These are phyloP conservation scores for Gymnarchus niloticus DNA, from an alignment of 2,113 vertebrate genomes.

Conservation along the genomic window DNA sequence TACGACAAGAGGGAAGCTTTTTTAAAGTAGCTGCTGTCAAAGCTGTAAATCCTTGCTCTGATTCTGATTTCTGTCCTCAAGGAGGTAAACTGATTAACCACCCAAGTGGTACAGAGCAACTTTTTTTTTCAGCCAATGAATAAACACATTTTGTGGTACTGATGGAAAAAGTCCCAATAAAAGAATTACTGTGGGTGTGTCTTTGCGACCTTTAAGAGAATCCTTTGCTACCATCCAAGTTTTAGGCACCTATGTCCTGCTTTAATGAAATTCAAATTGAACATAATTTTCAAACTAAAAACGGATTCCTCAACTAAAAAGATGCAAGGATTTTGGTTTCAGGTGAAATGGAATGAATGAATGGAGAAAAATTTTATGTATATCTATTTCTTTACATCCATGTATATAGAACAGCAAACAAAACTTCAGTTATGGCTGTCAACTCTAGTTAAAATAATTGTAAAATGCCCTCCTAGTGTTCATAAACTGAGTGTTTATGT, in stretches of 20 bases:
- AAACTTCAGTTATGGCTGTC: background rate
- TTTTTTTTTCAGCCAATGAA: slow-evolving; percentile 41
- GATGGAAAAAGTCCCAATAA: slow-evolving; percentile 58
- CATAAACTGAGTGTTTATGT: too few relatives aligned
- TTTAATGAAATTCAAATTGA: slow-evolving; percentile 35
- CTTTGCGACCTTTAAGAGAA: slow-evolving; percentile 51
- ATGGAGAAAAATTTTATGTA: background rate
- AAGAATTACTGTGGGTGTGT: slow-evolving; percentile 51
- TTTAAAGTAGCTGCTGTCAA: background rate
- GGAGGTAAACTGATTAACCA: slow-evolving; percentile 45
- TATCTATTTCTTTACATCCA: background rate
- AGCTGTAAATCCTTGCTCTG: background rate
- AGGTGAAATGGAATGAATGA: background rate
- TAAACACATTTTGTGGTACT: slow-evolving; percentile 41
- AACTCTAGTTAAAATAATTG: background rate
- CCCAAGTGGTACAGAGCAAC: slow-evolving; percentile 45
- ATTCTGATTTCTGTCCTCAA: slow-evolving; percentile 20
- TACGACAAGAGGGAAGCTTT: background rate
- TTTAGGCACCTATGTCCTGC: slow-evolving; percentile 31
- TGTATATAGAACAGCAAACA: background rate
- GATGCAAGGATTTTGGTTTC: background rate
- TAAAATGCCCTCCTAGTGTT: background rate
- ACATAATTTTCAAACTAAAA: background rate
- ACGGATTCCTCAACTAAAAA: background rate
- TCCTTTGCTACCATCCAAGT: slow-evolving; percentile 18